These are phyloP conservation scores for Microctonus hyperodae DNA, from an alignment of 2,888 invertebrate species.

Conservation along the genomic window DNA sequence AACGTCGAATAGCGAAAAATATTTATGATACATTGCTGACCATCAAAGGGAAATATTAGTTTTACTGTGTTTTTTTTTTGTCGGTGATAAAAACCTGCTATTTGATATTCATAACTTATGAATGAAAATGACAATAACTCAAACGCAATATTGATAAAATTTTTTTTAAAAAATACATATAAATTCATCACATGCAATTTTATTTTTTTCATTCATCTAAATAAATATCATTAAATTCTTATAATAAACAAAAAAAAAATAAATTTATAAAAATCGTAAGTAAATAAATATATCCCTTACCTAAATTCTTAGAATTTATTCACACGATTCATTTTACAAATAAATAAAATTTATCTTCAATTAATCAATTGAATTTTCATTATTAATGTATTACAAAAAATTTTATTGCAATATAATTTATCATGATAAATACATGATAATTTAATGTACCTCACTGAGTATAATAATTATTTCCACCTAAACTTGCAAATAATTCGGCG, in stretches of 20 bases:
- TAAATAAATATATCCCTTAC: no score
- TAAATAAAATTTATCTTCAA: no score
- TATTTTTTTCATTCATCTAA: background rate
- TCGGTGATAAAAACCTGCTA: background rate
- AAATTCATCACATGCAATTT: no score
- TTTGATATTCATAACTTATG: background rate
- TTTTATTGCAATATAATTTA: background rate
- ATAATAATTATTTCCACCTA: no score
- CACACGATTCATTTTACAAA: no score
- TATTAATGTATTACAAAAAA: no score
- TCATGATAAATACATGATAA: background rate
- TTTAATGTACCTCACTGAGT: no score
- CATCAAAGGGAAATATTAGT: background rate
- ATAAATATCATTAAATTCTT: background rate
- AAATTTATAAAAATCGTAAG: no score
- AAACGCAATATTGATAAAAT: background rate
- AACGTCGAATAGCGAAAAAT: background rate
- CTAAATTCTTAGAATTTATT: no score
- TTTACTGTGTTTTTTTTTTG: background rate
- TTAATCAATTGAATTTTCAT: no score
- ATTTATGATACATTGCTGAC: background rate
- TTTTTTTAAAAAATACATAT: background rate
- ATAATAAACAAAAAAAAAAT: no score
- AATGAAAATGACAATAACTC: background rate
- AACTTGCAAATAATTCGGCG: background rate